A percentile compares a stretch with the other conserved stretches of the same genome.
Evolutionary conservation across 2,888 invertebrate species (phyloP).

Genomic region (Orthonevra nobilis): DNA sequence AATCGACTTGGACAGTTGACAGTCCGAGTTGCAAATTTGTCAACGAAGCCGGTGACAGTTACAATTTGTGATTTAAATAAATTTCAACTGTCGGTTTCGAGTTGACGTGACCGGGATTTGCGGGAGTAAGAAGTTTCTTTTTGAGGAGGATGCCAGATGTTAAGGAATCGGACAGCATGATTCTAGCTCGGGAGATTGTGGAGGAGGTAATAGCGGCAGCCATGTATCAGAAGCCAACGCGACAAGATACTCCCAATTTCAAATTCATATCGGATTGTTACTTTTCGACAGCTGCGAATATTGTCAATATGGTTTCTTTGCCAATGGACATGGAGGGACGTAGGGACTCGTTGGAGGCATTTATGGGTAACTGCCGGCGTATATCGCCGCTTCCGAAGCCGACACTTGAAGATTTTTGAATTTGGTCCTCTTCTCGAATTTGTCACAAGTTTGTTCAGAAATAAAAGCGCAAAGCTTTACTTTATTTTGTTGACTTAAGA

Average conservation of each 20-base stretch:
- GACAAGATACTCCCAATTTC: background rate
- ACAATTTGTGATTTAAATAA: conserved; percentile 2
- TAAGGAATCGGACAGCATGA: too few species aligned
- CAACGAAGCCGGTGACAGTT: background rate
- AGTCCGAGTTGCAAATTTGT: conserved; percentile 9
- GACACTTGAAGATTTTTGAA: conserved; percentile 13
- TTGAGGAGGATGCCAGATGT: too few species aligned
- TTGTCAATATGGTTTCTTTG: conserved; percentile 40
- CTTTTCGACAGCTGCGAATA: conserved; percentile 41
- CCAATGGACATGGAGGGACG: conserved; percentile 18
- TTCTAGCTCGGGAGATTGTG: conserved; percentile 10
- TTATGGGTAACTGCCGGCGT: conserved; percentile 1
- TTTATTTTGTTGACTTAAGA: too few species aligned
- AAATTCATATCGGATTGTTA: conserved; percentile 46
- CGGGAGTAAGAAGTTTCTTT: too few species aligned
- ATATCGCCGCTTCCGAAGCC: conserved; percentile 31
- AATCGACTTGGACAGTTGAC: background rate
- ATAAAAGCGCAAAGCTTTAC: too few species aligned
- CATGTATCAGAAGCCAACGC: background rate
- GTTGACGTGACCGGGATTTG: background rate
- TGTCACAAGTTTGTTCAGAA: too few species aligned
- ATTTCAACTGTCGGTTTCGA: background rate
- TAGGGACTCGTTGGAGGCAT: background rate
- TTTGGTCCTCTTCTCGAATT: too few species aligned
- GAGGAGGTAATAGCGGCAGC: conserved; percentile 5